Evolutionary conservation across 64 coral and sea anemone genomes (phyloP), one percentile per base, ranked within the genome.

Genomic region (Montipora capricornis): DNA sequence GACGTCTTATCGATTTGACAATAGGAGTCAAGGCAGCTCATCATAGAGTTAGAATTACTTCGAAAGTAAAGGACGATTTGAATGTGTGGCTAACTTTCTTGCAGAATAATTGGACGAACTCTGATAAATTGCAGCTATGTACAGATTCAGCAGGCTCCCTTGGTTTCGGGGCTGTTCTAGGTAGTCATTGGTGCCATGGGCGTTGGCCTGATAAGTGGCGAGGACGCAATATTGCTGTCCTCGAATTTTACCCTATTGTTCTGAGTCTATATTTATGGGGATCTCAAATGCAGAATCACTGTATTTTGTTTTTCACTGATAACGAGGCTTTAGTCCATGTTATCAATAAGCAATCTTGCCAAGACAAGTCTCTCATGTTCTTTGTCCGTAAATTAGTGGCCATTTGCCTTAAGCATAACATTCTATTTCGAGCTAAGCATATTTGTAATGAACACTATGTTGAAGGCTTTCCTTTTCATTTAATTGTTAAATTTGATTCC

Each of bases 171-270:
- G 81, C 81, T 19, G 59, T 84, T 58, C 59, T 84, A 58, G 81
- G 59, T 13, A 53, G 3, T 9, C 51, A 84, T 52, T 93, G 91
- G 91, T 87, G 82, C 47, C 87, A 78, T 78, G 91, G 91, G 17
- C 16, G 22, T 29, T 93, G 91, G 91, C 83, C 91, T 47, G 53
- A 66, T 8, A 50, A 67, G 15, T 88, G 92, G 92, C 11, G 46
- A 44, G 49, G 49, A 60, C 29, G 77, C 11, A 93, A 93, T 45
- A 86, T 93, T 87, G 69, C 67, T 51, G 4, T 22, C 22, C 22
- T 22, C 22, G 22, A 22, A 0, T 22, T 22, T 22, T 22, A 22
- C 22, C 22, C 22, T 22, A 22, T 0, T 22, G 22, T 22, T 22
- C 22, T 22, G 22, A 22, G 22, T 22, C 22, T 22, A 22, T 93